Evolutionary conservation across 2,888 invertebrate species (phyloP).

Genomic region (Nematopogon swammerdamellus): DNA sequence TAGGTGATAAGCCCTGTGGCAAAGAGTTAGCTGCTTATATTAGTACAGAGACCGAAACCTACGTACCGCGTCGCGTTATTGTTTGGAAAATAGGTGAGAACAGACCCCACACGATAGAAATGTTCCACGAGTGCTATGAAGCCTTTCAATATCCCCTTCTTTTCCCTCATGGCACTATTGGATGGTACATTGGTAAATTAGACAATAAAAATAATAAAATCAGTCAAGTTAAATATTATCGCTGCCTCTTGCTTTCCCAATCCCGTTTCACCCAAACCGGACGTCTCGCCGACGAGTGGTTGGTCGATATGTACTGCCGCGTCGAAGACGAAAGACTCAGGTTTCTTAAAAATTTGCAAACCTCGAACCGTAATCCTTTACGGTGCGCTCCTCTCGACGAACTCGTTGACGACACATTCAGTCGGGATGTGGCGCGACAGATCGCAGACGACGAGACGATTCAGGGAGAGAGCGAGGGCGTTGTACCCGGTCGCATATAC

Average conservation of each 20-base stretch:
- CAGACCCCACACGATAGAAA: conserved; percentile 7
- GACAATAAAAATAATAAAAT: conserved; percentile 5
- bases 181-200: conserved; percentile 4
- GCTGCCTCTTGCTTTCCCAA: conserved; percentile 5
- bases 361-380: background rate
- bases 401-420: background rate
- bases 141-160: conserved; percentile 5
- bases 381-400: background rate
- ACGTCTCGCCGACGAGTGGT: conserved; percentile 7
- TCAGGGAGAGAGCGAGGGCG: conserved; percentile 3
- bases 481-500: conserved; percentile 5
- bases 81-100: conserved; percentile 9
- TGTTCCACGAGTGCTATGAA: conserved; percentile 7
- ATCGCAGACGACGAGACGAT: background rate
- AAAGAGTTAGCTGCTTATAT: conserved; percentile 7
- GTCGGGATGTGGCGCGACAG: too few relatives aligned
- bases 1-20: conserved; percentile 5
- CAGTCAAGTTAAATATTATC: conserved; percentile 4
- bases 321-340: conserved; percentile 6
- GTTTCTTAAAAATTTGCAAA: too few relatives aligned
- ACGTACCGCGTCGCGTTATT: conserved; percentile 5
- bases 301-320: conserved; percentile 9
- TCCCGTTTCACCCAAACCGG: conserved; percentile 5
- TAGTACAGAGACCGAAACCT: conserved; percentile 6
- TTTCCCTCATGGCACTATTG: conserved; percentile 3